A percentile compares a stretch with the other conserved stretches of the same genome.
These are phyloP conservation scores for Meriones unguiculatus DNA, from an alignment of 2,113 vertebrate species.

Conservation along the genomic window DNA sequence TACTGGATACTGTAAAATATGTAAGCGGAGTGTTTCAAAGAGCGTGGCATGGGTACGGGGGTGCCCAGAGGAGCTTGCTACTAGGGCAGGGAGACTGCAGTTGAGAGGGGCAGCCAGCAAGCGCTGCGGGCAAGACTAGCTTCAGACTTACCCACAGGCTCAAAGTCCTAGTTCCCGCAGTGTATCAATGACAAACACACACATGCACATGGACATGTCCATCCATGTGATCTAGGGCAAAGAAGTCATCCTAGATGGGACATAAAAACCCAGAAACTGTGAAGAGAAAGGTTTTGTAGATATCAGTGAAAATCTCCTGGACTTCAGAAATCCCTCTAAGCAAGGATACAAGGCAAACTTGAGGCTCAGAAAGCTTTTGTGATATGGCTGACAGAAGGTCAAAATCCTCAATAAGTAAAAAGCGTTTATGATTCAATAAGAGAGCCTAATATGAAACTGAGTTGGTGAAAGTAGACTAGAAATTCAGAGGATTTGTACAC, in stretches of 20 bases:
- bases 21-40: background rate
- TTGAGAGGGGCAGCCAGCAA: background rate
- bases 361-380: conserved; percentile 15
- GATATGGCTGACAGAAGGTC: background rate
- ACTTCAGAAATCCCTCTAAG: background rate
- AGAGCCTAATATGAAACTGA: background rate
- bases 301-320: background rate
- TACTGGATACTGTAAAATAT: conserved; percentile 9
- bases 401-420: conserved; percentile 17
- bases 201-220: background rate
- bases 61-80: background rate
- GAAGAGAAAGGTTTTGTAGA: background rate
- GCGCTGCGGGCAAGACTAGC: background rate
- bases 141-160: conserved; percentile 17
- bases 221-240: background rate
- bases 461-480: background rate
- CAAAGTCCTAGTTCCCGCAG: background rate
- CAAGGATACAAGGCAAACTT: conserved; percentile 1
- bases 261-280: background rate
- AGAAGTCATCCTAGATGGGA: background rate
- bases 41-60: background rate
- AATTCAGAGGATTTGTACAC: conserved; percentile 11
- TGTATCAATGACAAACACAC: background rate
- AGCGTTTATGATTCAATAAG: background rate
- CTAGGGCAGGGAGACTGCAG: background rate